Evolutionary conservation across 1,140 invertebrate genomes (phyloP).

Genomic region (Dryas iulia): DNA sequence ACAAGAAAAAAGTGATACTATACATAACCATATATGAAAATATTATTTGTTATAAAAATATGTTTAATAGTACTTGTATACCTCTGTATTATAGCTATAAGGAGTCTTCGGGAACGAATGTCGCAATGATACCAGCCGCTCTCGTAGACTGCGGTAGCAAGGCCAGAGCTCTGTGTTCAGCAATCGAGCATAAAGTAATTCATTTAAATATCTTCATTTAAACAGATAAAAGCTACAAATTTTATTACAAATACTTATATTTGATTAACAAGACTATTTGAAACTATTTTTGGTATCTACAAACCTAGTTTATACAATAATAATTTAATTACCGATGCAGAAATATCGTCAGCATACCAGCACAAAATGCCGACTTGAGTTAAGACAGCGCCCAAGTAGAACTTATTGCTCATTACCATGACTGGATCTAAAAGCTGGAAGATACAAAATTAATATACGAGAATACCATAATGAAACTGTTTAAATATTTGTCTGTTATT

Average conservation of each 20-base stretch:
- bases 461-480: too few relatives aligned
- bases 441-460: background rate
- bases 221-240: too few relatives aligned
- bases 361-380: slow-evolving; percentile 68
- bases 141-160: slow-evolving; percentile 58
- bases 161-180: slow-evolving; percentile 48
- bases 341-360: slow-evolving; percentile 70
- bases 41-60: too few relatives aligned
- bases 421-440: slow-evolving; percentile 58
- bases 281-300: background rate
- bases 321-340: slow-evolving; percentile 49
- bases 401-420: slow-evolving; percentile 69
- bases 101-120: slow-evolving; percentile 40
- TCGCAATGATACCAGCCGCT: slow-evolving; percentile 59
- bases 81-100: slow-evolving; percentile 59
- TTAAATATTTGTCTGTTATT: too few relatives aligned
- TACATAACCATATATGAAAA: too few relatives aligned
- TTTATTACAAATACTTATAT: too few relatives aligned
- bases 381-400: slow-evolving; percentile 57
- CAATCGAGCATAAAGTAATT: background rate
- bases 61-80: too few relatives aligned
- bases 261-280: too few relatives aligned
- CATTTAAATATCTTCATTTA: too few relatives aligned
- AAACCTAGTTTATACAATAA: background rate
- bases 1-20: too few relatives aligned